These are phyloP conservation scores for Condylura cristata DNA, from an alignment of 2,113 vertebrate species.

Conservation along the genomic window DNA sequence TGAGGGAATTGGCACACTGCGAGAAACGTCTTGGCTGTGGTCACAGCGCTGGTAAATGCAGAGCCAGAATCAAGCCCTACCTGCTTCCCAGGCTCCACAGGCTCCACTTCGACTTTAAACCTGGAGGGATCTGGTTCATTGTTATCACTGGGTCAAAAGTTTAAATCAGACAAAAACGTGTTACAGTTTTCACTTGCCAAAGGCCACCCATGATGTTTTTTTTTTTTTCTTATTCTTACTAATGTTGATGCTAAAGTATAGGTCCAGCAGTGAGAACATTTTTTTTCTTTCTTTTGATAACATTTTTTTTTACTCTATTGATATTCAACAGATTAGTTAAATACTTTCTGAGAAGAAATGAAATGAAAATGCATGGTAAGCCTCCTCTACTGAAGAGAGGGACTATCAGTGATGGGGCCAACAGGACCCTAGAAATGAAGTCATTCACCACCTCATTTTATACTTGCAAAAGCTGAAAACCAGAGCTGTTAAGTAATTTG, in stretches of 20 bases:
- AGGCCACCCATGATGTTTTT: neutral
- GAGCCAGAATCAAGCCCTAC: neutral
- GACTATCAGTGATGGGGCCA: neutral
- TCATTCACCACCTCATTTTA: neutral
- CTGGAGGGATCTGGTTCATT: neutral
- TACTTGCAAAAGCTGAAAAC: neutral
- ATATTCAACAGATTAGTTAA: neutral
- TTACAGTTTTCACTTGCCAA: neutral
- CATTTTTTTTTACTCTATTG: neutral
- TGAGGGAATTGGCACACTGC: neutral
- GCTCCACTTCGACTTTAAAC: fast-evolving
- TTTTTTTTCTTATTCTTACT: neutral
- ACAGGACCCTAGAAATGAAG: neutral
- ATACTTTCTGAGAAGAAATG: neutral
- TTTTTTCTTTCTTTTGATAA: neutral
- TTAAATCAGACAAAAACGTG: neutral
- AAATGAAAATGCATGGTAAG: neutral
- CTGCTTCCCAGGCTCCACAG: neutral
- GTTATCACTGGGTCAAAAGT: neutral
- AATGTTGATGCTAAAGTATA: neutral
- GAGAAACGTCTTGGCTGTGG: neutral
- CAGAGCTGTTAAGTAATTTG: neutral
- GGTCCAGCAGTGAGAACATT: neutral
- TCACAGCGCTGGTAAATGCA: neutral
- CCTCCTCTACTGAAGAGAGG: neutral